Evolutionary conservation across 2,888 invertebrate genomes (phyloP).

Genomic region (Hemicrepidius hirtus): DNA sequence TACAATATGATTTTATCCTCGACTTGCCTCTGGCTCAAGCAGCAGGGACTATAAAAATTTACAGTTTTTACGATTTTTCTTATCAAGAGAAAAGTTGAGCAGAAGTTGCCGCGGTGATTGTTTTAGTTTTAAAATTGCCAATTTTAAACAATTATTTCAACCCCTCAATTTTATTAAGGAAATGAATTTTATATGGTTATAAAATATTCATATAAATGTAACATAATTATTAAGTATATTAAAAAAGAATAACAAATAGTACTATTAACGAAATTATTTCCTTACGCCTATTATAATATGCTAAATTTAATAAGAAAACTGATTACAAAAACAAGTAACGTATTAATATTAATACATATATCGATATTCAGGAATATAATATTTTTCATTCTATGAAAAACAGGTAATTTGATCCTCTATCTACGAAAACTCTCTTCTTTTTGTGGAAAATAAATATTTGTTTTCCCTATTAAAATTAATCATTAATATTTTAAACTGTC

Average conservation of each 20-base stretch:
- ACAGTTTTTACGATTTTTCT: conserved; percentile 41
- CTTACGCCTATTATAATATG: too few species aligned
- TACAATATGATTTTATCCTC: conserved; percentile 45
- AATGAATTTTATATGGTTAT: background rate
- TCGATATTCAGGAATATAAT: too few species aligned
- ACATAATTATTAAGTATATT: background rate
- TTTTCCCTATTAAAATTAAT: too few species aligned
- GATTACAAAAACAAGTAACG: too few species aligned
- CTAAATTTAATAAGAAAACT: too few species aligned
- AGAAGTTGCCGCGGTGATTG: conserved; percentile 18
- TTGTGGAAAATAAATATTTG: too few species aligned
- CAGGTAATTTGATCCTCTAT: too few species aligned
- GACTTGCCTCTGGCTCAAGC: conserved; percentile 31
- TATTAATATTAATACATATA: too few species aligned
- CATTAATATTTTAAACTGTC: too few species aligned
- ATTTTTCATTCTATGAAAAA: too few species aligned
- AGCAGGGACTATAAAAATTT: conserved; percentile 37
- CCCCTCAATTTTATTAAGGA: background rate
- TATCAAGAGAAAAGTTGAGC: conserved; percentile 23
- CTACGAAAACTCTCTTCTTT: too few species aligned
- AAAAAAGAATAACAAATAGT: background rate
- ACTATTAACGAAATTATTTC: too few species aligned
- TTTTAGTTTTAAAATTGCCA: conserved; percentile 28
- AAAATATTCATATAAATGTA: background rate
- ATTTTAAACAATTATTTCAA: conserved; percentile 33